A percentile compares a stretch with the other conserved stretches of the same genome.
Evolutionary conservation across 2,113 vertebrate genomes (phyloP).

Genomic region (Solenodon paradoxus): DNA sequence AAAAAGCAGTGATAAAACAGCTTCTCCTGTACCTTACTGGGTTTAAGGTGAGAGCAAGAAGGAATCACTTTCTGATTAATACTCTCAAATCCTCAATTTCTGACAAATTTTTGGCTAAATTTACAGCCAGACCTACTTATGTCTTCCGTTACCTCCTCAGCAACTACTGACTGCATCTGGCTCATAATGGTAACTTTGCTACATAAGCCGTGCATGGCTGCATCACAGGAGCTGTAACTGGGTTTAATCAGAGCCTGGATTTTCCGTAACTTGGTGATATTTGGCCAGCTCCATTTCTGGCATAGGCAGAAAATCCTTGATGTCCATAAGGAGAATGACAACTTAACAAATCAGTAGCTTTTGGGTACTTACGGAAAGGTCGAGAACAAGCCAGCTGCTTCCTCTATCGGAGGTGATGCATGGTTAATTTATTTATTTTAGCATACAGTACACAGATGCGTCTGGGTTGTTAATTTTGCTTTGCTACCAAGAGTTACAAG

Average conservation of each 20-base stretch:
- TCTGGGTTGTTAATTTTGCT: conserved; percentile 74
- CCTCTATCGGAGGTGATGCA: conserved; percentile 72
- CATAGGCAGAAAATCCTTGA: conserved; percentile 69
- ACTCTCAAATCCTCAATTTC: background rate
- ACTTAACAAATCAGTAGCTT: conserved; percentile 80
- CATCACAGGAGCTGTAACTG: background rate
- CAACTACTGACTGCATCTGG: background rate
- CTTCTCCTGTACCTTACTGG: background rate
- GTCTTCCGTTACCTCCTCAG: background rate
- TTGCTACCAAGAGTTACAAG: conserved; percentile 79
- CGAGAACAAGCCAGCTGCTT: conserved; percentile 77
- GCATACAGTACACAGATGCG: conserved; percentile 54
- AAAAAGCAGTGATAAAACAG: background rate
- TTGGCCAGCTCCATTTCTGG: conserved; percentile 71
- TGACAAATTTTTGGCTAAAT: background rate
- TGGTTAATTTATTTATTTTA: conserved; percentile 81
- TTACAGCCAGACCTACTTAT: background rate
- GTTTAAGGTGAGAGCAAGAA: background rate
- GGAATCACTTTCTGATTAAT: background rate
- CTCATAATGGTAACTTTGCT: background rate
- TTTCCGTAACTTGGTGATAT: conserved; percentile 55
- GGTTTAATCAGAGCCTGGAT: background rate
- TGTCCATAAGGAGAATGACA: conserved; percentile 75
- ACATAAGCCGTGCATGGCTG: background rate
- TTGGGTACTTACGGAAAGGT: conserved; percentile 77